Conservation (phyloP, 2,888 invertebrate genomes). For the Hydropsyche betteni region DNA sequence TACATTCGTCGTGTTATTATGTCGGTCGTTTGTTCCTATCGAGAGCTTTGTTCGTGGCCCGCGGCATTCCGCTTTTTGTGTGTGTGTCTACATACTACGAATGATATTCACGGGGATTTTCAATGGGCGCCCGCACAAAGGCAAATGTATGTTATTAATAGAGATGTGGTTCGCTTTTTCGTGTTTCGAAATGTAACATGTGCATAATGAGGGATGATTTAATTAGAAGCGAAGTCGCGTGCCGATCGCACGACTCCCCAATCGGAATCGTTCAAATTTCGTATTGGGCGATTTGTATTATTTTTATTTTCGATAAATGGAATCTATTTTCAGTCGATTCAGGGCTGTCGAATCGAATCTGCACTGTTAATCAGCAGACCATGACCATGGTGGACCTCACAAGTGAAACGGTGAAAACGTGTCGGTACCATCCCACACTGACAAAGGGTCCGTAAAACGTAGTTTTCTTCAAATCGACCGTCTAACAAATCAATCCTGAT, state of each 20-base stretch:
- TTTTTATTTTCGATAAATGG: too few species aligned
- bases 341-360: slow-evolving; percentile 16
- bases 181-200: background rate
- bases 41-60: slow-evolving; percentile 22
- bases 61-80: slow-evolving; percentile 18
- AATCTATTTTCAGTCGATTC: slow-evolving; percentile 7
- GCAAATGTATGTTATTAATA: slow-evolving; percentile 23
- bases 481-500: slow-evolving; percentile 48
- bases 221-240: slow-evolving; percentile 27
- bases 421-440: slow-evolving; percentile 19
- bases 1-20: slow-evolving; percentile 8
- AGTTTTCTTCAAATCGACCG: slow-evolving; percentile 19
- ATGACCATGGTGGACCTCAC: background rate
- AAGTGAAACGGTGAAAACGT: slow-evolving; percentile 1
- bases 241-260: slow-evolving; percentile 10
- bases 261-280: background rate
- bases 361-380: background rate
- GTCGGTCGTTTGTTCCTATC: background rate
- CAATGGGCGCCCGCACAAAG: slow-evolving; percentile 6
- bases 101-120: slow-evolving; percentile 20
- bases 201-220: slow-evolving; percentile 5
- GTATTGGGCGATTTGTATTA: too few species aligned
- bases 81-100: slow-evolving; percentile 5
- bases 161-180: background rate
- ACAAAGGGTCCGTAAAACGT: background rate